phyloP scores from a whole-genome alignment of 2,888 invertebrate genomes.

The Lasioglossum pauxillum region DNA sequence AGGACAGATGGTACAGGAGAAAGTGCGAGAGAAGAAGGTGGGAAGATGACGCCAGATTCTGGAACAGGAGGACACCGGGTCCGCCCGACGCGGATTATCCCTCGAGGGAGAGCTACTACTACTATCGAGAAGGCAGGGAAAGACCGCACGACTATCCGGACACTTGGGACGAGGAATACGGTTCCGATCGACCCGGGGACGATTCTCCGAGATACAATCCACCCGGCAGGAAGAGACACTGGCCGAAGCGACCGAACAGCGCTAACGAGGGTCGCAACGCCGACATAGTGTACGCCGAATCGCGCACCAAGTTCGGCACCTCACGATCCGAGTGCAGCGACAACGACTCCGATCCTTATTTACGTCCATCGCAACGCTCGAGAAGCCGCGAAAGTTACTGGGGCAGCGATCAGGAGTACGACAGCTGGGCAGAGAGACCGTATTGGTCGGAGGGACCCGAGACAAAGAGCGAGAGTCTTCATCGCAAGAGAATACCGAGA shows the following conservation, averaged over 20 bases:
- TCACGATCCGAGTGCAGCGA: slow-evolving; percentile 83
- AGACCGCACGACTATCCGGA: slow-evolving; percentile 77
- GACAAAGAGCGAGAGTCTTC: slow-evolving; percentile 79
- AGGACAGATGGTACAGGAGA: slow-evolving; percentile 79
- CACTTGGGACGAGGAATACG: slow-evolving; percentile 80
- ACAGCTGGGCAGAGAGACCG: slow-evolving; percentile 81
- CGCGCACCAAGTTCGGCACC: slow-evolving; percentile 79
- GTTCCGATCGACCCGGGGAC: slow-evolving; percentile 76
- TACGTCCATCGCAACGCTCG: slow-evolving; percentile 79
- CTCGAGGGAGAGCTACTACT: slow-evolving; percentile 79
- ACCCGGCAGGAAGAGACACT: slow-evolving; percentile 76
- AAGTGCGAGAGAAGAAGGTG: slow-evolving; percentile 82
- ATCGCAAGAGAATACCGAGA: slow-evolving; percentile 80
- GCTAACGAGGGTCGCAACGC: slow-evolving; percentile 81
- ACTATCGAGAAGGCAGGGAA: slow-evolving; percentile 78
- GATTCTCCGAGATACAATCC: slow-evolving; percentile 78
- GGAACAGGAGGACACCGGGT: slow-evolving; percentile 81
- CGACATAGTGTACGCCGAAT: slow-evolving; percentile 78
- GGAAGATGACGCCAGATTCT: slow-evolving; percentile 84
- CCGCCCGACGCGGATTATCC: slow-evolving; percentile 85
- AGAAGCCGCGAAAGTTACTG: slow-evolving; percentile 82
- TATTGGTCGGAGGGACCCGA: slow-evolving; percentile 82
- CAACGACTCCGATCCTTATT: slow-evolving; percentile 81
- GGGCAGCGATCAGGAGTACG: slow-evolving; percentile 83
- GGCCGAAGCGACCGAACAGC: slow-evolving; percentile 83